Conservation (phyloP, 2,797 vertebrate species). For the Florisuga fusca region DNA sequence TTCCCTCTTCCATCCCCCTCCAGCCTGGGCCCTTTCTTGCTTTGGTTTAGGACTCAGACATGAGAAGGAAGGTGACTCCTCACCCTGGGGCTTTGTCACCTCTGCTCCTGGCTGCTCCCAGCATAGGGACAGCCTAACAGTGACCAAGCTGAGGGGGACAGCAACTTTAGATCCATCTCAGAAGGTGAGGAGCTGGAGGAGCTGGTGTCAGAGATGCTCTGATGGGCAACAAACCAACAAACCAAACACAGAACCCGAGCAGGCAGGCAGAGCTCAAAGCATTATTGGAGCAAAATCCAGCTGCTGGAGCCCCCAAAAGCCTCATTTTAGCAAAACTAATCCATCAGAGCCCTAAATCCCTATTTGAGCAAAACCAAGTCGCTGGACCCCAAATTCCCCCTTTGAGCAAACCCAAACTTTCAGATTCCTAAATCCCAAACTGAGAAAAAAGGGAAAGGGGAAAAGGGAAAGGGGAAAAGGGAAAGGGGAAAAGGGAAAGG, state of each 20-base stretch:
- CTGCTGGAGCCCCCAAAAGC: not conserved
- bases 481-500: no score
- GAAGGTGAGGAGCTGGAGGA: no score
- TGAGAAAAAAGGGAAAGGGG: no score
- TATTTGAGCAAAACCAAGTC: fast-evolving
- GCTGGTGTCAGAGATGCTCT: not conserved
- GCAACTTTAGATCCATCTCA: no score
- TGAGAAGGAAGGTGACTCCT: not conserved
- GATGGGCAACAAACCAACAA: not conserved
- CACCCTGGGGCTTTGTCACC: not conserved
- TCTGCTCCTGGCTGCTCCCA: no score
- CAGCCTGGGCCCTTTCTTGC: not conserved
- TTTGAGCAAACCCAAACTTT: not conserved
- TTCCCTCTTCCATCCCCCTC: not conserved
- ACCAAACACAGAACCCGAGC: no score
- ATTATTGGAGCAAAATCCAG: fast-evolving
- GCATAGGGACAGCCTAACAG: no score
- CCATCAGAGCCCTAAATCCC: not conserved
- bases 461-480: no score
- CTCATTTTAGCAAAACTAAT: not conserved
- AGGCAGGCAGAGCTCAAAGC: not conserved
- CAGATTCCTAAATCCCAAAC: no score
- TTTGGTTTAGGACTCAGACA: fast-evolving
- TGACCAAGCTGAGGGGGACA: no score
- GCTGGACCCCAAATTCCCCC: not conserved